These are phyloP conservation scores for Agrochola circellaris DNA, from an alignment of 2,888 invertebrate species.

Conservation along the genomic window DNA sequence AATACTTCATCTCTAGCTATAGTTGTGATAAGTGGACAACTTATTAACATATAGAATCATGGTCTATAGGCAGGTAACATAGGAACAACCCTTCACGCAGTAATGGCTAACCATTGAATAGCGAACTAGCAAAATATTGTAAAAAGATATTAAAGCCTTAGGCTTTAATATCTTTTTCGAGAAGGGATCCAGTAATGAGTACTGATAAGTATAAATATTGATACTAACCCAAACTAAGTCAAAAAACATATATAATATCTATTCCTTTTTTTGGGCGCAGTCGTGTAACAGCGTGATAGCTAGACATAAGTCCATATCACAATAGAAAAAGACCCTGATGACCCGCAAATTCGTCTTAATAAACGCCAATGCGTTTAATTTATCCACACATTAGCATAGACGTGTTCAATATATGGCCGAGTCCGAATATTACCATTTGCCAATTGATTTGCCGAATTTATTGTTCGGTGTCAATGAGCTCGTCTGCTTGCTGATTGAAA, in stretches of 20 bases:
- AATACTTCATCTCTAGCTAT: background rate
- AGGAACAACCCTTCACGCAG: background rate
- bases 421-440: constrained; percentile 72
- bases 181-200: background rate
- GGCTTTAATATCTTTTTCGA: no score
- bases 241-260: no score
- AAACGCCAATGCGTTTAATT: constrained; percentile 54
- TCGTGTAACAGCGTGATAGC: background rate
- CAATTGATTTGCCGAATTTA: constrained; percentile 83
- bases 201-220: no score
- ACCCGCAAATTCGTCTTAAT: constrained; percentile 51
- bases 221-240: background rate
- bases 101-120: background rate
- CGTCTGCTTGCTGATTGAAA: constrained; percentile 79
- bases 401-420: constrained; percentile 67
- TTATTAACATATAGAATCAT: background rate
- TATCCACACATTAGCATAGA: constrained; percentile 62
- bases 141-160: constrained; percentile 2
- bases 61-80: no score
- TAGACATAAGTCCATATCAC: background rate
- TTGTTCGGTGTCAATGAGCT: constrained; percentile 81
- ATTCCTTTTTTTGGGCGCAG: background rate
- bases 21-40: no score
- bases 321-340: constrained; percentile 31
- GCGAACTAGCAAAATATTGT: background rate